phyloP scores from a whole-genome alignment of 2,888 invertebrate genomes.

The Phalangium opilio region DNA sequence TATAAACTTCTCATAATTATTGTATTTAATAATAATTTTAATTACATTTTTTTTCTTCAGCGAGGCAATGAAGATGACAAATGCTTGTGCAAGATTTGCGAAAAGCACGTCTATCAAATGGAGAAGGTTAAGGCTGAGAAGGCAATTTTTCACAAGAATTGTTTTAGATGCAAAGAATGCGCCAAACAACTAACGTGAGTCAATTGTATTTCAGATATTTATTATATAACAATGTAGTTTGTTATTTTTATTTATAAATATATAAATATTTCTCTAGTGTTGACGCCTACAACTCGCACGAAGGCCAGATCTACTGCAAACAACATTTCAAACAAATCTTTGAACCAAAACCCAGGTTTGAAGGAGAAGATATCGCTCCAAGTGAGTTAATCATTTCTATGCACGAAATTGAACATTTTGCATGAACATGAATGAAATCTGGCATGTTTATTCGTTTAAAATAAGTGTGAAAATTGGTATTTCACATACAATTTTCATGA shows the following conservation, averaged over 20 bases:
- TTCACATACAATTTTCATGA: too few relatives aligned
- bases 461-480: too few relatives aligned
- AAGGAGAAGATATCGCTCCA: slow-evolving; percentile 20
- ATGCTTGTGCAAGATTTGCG: slow-evolving; percentile 55
- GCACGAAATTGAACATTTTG: too few relatives aligned
- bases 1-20: neutral
- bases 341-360: slow-evolving; percentile 58
- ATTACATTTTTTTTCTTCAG: slow-evolving; percentile 10
- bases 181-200: slow-evolving; percentile 61
- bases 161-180: slow-evolving; percentile 86
- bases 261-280: slow-evolving; percentile 46
- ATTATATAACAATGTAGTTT: slow-evolving; percentile 1
- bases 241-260: neutral
- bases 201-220: slow-evolving; percentile 7
- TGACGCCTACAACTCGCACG: slow-evolving; percentile 82
- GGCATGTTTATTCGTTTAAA: too few relatives aligned
- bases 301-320: slow-evolving; percentile 76
- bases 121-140: slow-evolving; percentile 87
- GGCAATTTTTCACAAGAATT: slow-evolving; percentile 79
- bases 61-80: slow-evolving; percentile 11
- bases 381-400: slow-evolving; percentile 11
- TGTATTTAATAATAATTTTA: neutral
- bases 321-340: slow-evolving; percentile 85
- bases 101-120: slow-evolving; percentile 87
- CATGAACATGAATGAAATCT: too few relatives aligned